phyloP scores from a whole-genome alignment of 1,140 invertebrate genomes.

The Lordiphosa collinella region DNA sequence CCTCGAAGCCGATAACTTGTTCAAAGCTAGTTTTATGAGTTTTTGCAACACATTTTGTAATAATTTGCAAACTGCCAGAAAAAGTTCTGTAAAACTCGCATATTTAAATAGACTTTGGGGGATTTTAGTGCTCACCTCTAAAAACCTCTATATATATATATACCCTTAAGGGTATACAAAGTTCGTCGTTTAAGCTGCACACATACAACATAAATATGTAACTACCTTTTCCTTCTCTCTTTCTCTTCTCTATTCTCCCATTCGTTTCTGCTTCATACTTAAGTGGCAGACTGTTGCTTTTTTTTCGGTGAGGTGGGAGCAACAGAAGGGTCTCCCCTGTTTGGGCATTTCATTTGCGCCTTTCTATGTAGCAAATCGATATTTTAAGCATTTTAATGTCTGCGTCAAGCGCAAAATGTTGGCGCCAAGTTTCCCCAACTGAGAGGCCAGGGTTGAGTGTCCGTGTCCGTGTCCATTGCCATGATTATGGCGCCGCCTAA shows the following conservation, averaged over 20 bases:
- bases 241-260: conserved; percentile 8
- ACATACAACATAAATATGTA: not conserved
- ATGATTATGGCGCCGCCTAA: conserved; percentile 27
- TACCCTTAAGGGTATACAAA: not conserved
- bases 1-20: too few species aligned
- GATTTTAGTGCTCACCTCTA: too few species aligned
- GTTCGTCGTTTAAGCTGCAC: too few species aligned
- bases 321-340: conserved; percentile 10
- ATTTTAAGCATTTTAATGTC: conserved; percentile 77
- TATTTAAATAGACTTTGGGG: too few species aligned
- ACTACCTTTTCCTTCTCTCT: not conserved
- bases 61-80: too few species aligned
- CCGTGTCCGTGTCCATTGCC: conserved; percentile 31
- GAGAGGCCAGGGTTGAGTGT: conserved; percentile 42
- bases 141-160: too few species aligned
- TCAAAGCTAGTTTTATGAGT: too few species aligned
- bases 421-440: conserved; percentile 49
- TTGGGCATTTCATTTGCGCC: conserved; percentile 49
- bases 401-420: conserved; percentile 76
- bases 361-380: conserved; percentile 61
- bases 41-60: too few species aligned
- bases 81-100: too few species aligned
- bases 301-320: conserved; percentile 14
- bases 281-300: conserved; percentile 74
- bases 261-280: conserved; percentile 29